Conservation (phyloP, 2,888 invertebrate genomes). For the Acanthosepion esculentum region DNA sequence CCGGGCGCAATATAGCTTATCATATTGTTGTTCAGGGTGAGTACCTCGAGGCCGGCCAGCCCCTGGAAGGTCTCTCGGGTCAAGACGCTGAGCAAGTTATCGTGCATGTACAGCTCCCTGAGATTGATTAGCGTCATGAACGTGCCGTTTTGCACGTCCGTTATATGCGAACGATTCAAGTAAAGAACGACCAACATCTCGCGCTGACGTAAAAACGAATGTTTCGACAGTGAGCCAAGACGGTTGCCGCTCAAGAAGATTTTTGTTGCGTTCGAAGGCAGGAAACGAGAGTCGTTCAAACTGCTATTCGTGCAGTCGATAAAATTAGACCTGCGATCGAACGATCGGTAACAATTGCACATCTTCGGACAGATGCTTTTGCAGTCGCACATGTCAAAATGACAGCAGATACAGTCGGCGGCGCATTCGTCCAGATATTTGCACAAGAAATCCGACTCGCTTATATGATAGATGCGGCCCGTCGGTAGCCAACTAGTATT, state of each 20-base stretch:
- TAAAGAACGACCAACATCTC: conserved; percentile 41
- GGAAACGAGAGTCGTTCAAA: conserved; percentile 2
- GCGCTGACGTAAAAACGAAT: conserved; percentile 44
- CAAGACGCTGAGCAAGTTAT: conserved; percentile 51
- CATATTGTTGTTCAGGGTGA: conserved; percentile 56
- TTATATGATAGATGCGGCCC: conserved; percentile 37
- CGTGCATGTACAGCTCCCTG: conserved; percentile 54
- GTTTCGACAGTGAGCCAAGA: neutral
- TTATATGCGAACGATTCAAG: conserved; percentile 54
- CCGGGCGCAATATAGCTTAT: conserved; percentile 53
- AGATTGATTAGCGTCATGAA: conserved; percentile 56
- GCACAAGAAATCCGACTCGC: conserved; percentile 42
- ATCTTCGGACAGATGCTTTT: conserved; percentile 40
- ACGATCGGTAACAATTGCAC: conserved; percentile 44
- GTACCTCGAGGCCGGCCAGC: conserved; percentile 51
- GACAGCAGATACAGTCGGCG: conserved; percentile 37
- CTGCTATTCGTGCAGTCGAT: neutral
- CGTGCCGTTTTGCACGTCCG: conserved; percentile 49
- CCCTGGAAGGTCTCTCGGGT: conserved; percentile 42
- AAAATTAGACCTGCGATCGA: conserved; percentile 38
- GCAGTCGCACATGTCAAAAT: conserved; percentile 44
- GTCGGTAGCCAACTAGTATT: neutral
- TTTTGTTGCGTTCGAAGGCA: conserved; percentile 47
- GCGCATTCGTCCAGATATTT: neutral
- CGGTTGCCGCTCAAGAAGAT: conserved; percentile 46